A percentile compares a stretch with the other conserved stretches of the same genome.
These are phyloP conservation scores for Brachionichthys hirsutus DNA, from an alignment of 2,113 vertebrate genomes.

Conservation along the genomic window DNA sequence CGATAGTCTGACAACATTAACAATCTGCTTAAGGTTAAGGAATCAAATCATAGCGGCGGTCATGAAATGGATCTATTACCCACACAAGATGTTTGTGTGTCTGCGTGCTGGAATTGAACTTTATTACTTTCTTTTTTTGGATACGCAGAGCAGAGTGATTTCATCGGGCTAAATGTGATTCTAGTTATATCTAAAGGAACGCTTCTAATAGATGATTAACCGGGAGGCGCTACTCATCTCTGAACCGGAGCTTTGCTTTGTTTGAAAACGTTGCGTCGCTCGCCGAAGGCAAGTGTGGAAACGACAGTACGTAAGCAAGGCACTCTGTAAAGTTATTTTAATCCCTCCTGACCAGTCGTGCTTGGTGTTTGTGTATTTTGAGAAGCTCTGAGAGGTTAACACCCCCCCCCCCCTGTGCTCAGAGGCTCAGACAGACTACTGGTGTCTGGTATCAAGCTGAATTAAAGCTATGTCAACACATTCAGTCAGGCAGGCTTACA, in stretches of 20 bases:
- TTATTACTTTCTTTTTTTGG: conserved; percentile 46
- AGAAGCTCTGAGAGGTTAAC: conserved; percentile 79
- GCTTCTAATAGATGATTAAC: conserved; percentile 34
- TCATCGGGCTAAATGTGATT: conserved; percentile 12
- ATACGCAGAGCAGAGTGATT: conserved; percentile 14
- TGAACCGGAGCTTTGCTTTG: conserved; percentile 30
- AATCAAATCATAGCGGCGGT: conserved; percentile 59
- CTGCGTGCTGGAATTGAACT: conserved; percentile 54
- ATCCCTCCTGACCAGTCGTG: conserved; percentile 62
- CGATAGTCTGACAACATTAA: conserved; percentile 74
- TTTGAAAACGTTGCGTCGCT: conserved; percentile 54
- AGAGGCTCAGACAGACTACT: conserved; percentile 71
- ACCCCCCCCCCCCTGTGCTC: conserved; percentile 72
- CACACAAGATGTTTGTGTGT: conserved; percentile 61
- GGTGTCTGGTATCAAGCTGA: conserved; percentile 79
- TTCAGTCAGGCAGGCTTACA: conserved; percentile 72
- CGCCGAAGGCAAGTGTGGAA: conserved; percentile 60
- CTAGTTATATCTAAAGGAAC: conserved; percentile 30
- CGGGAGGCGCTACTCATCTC: conserved; percentile 31
- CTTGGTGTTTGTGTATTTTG: conserved; percentile 77
- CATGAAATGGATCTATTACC: conserved; percentile 69
- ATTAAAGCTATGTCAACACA: conserved; percentile 82
- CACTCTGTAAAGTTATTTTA: conserved; percentile 75
- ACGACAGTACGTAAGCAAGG: conserved; percentile 57
- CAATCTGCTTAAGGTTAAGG: conserved; percentile 73